These are phyloP conservation scores for Anastrepha ludens DNA, from an alignment of 1,140 invertebrate species.

Conservation along the genomic window DNA sequence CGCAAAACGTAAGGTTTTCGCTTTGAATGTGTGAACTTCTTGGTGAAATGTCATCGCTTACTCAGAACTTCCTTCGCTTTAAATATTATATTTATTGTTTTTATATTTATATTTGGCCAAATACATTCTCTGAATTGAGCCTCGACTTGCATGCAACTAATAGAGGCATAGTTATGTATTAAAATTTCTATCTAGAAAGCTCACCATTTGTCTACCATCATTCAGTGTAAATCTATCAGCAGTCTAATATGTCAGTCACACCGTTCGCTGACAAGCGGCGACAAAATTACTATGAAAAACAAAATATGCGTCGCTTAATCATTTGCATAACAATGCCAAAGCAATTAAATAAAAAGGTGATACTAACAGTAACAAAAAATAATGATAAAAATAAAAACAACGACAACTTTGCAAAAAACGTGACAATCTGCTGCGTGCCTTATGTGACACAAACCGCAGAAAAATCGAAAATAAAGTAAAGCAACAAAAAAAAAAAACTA, in stretches of 20 bases:
- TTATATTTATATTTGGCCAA: too few relatives aligned
- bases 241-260: slow-evolving; percentile 27
- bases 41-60: too few relatives aligned
- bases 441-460: background rate
- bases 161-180: too few relatives aligned
- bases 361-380: background rate
- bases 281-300: slow-evolving; percentile 22
- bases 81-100: too few relatives aligned
- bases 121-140: too few relatives aligned
- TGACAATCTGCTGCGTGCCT: slow-evolving; percentile 8
- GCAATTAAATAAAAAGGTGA: slow-evolving; percentile 14
- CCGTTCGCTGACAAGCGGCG: background rate
- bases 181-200: too few relatives aligned
- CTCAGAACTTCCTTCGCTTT: too few relatives aligned
- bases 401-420: slow-evolving; percentile 24
- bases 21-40: too few relatives aligned
- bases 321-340: background rate
- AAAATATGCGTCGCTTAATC: background rate
- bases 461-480: background rate
- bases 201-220: background rate
- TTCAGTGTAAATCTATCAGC: slow-evolving; percentile 15
- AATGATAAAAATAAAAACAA: background rate
- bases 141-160: too few relatives aligned
- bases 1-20: too few relatives aligned
- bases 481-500: background rate